Base-by-base conservation (phyloP, 2,797 vertebrate genomes). In the Channa striata region DNA sequence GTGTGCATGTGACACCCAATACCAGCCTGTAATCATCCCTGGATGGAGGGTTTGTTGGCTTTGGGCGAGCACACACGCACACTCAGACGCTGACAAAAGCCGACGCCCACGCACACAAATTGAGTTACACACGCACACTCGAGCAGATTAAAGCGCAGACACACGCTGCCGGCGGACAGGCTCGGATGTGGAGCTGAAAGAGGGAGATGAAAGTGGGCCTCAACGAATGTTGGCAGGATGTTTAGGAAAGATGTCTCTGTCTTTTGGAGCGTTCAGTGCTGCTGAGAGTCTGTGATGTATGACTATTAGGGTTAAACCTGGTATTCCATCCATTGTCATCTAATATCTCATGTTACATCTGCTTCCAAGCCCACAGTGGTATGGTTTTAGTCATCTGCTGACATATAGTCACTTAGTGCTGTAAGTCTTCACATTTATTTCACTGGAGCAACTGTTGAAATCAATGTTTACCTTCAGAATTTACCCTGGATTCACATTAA, bases 1-100 rank as follows among this genome's bases (percentile, higher is more conserved):
- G 82, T 77, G 87, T 69, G 85, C 69, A 33, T 42, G 50, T 13
- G 90, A 85, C 83, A 92, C 73, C 30, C 1, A 85, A 91, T 83
- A 81, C 77, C 0, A 5, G 50, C 54, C 59, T 87, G 77, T 85
- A 90, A 91, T 91, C 90, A 87, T 80, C 86, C 23, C 66, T 5
- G 56, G 78, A 84, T 81, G 85, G 59, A 69, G 76, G n/a, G 68
- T 81, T 81, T 84, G 78, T 81, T 74, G 69, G 72, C 76, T 84
- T 86, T 80, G 82, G 77, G 80, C 10, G 66, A 80, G 48, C 34
- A 47, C 53, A 10, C 72, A 47, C 53, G 8, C 72, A 36, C 60
- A 72, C 5, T 11, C 17, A 73, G 23, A 67, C n/a, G 48, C 14
- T 16, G 68, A 74, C 74, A 79, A 74, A 81, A 68, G 83, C 71